These are phyloP conservation scores for Thripadectes ignobilis DNA, from an alignment of 2,797 vertebrate species.

Conservation along the genomic window DNA sequence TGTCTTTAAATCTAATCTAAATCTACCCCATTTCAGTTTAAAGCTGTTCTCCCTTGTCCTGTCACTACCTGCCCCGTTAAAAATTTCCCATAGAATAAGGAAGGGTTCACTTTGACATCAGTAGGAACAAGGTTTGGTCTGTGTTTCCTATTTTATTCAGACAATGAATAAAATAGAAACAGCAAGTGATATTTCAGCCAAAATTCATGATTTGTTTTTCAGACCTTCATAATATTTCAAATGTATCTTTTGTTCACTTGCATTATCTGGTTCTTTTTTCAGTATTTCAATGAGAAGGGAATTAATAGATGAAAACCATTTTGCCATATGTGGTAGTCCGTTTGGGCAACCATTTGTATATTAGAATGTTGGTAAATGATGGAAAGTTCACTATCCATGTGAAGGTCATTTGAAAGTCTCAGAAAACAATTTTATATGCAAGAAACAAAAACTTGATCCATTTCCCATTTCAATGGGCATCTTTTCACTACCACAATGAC, in stretches of 20 bases:
- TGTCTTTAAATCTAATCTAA: not conserved
- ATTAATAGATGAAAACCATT: not conserved
- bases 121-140: not conserved
- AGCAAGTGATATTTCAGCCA: not conserved
- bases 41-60: not conserved
- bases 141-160: not conserved
- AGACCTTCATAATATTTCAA: not conserved
- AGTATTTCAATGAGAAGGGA: not conserved
- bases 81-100: not conserved
- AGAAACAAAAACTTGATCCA: constrained; percentile 48
- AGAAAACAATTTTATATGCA: constrained; percentile 59
- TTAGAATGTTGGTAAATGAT: constrained; percentile 41
- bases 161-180: not conserved
- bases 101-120: not conserved
- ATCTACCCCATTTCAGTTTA: not conserved
- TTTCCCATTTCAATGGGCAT: constrained; percentile 21
- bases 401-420: constrained; percentile 43
- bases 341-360: not conserved
- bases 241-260: not conserved
- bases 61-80: not conserved
- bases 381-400: not conserved
- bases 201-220: not conserved
- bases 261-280: not conserved
- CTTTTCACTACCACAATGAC: constrained; percentile 46
- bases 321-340: not conserved